Evolutionary conservation across 2,888 invertebrate species (phyloP).

Genomic region (Catocala nupta): DNA sequence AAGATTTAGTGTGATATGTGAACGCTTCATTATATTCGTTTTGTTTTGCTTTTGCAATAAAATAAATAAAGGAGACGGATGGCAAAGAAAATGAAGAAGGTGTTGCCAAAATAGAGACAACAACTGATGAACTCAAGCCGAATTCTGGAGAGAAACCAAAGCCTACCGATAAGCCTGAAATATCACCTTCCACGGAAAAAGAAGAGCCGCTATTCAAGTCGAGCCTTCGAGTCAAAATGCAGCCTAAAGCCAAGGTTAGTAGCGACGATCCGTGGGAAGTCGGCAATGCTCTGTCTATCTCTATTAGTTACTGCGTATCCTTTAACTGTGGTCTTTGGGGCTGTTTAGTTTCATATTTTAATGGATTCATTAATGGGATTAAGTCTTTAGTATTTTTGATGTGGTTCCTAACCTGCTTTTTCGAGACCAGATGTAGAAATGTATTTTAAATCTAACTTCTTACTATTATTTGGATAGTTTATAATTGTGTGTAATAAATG

Average conservation of each 20-base stretch:
- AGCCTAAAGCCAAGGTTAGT: slow-evolving; percentile 82
- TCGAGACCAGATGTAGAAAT: slow-evolving; percentile 25
- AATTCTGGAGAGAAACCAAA: slow-evolving; percentile 70
- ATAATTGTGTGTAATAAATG: slow-evolving; percentile 68
- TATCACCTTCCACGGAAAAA: slow-evolving; percentile 73
- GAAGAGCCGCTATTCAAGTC: slow-evolving; percentile 85
- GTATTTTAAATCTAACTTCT: slow-evolving; percentile 36
- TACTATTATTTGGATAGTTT: slow-evolving; percentile 52
- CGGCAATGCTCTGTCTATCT: slow-evolving; percentile 63
- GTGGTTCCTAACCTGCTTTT: slow-evolving; percentile 29
- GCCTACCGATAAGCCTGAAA: slow-evolving; percentile 61
- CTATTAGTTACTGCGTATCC: slow-evolving; percentile 75
- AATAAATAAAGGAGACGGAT: slow-evolving; percentile 76
- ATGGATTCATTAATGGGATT: slow-evolving; percentile 53
- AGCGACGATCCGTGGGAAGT: slow-evolving; percentile 53
- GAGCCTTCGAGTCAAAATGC: slow-evolving; percentile 77
- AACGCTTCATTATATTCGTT: slow-evolving; percentile 73
- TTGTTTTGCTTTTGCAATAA: slow-evolving; percentile 83
- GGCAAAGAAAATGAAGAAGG: slow-evolving; percentile 76
- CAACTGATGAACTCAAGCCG: slow-evolving; percentile 82
- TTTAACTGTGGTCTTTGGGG: slow-evolving; percentile 66
- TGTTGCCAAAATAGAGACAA: slow-evolving; percentile 83
- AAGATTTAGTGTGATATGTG: slow-evolving; percentile 60
- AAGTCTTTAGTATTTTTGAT: slow-evolving; percentile 26
- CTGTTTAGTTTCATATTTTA: slow-evolving; percentile 52